A percentile compares a stretch with the other conserved stretches of the same genome.
phyloP scores from a whole-genome alignment of 1,140 invertebrate species.

The Anthonomus grandis region DNA sequence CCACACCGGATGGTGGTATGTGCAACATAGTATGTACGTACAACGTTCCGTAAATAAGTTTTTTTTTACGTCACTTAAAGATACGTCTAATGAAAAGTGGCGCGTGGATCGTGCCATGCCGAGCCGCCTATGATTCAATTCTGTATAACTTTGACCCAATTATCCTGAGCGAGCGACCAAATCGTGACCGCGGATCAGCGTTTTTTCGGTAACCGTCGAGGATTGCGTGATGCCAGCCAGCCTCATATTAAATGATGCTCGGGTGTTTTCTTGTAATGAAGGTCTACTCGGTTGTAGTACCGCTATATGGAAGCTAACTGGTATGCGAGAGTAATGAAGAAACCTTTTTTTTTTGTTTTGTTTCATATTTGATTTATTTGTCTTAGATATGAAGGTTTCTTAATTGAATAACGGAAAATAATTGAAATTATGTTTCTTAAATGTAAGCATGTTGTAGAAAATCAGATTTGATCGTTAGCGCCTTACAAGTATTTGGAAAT shows the following conservation, averaged over 20 bases:
- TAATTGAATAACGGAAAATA: conserved; percentile 21
- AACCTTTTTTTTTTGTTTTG: too few species aligned
- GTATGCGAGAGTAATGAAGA: conserved; percentile 17
- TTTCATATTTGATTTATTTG: conserved; percentile 9
- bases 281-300: conserved; percentile 15
- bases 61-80: conserved; percentile 23
- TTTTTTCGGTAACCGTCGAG: conserved; percentile 23
- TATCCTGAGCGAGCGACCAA: conserved; percentile 19
- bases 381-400: conserved; percentile 1
- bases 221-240: conserved; percentile 26
- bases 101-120: conserved; percentile 25
- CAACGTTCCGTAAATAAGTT: conserved; percentile 11
- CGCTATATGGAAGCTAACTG: conserved; percentile 19
- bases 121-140: conserved; percentile 29
- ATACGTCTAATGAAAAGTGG: conserved; percentile 24
- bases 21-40: too few species aligned
- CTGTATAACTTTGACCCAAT: conserved; percentile 31
- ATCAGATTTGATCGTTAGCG: too few species aligned
- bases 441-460: too few species aligned
- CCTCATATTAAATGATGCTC: conserved; percentile 16
- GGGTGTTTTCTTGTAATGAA: too few species aligned
- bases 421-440: not conserved
- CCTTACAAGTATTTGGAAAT: too few species aligned
- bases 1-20: not conserved
- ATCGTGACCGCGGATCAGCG: conserved; percentile 21